Evolutionary conservation across 2,113 vertebrate species (phyloP).

Genomic region (Globicephala melas): DNA sequence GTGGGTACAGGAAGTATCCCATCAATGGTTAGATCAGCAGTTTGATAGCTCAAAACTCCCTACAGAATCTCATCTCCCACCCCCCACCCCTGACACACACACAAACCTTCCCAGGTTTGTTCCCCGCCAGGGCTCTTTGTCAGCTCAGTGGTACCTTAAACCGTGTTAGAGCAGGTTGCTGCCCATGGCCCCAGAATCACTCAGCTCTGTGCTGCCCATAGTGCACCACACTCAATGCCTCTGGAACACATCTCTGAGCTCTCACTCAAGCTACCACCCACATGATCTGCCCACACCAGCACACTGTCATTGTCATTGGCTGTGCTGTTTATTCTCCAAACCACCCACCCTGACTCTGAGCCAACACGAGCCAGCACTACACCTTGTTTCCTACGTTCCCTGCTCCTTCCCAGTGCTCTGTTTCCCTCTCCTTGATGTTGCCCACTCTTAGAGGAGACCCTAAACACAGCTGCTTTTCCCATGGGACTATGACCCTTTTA

Average conservation of each 20-base stretch:
- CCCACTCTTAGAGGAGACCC: background rate
- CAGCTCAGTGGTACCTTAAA: background rate
- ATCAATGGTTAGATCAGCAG: background rate
- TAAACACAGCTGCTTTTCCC: background rate
- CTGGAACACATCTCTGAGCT: background rate
- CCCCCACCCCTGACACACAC: background rate
- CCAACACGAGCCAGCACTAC: background rate
- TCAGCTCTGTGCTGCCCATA: background rate
- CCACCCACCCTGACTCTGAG: background rate
- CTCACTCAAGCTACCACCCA: background rate
- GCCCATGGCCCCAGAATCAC: background rate
- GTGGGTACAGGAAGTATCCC: background rate
- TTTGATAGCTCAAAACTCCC: background rate
- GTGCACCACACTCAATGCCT: background rate
- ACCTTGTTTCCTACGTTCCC: background rate
- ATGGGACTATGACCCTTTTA: background rate
- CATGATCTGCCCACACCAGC: accelerated
- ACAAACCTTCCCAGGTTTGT: background rate
- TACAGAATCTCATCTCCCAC: background rate
- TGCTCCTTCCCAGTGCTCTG: background rate
- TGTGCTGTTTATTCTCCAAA: background rate
- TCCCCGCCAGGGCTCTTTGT: background rate
- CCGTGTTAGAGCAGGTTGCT: background rate
- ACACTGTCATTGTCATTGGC: accelerated
- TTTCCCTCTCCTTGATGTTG: background rate